A percentile compares a stretch with the other conserved stretches of the same genome.
Evolutionary conservation across 2,888 invertebrate genomes (phyloP).

Genomic region (Volucella inanis): DNA sequence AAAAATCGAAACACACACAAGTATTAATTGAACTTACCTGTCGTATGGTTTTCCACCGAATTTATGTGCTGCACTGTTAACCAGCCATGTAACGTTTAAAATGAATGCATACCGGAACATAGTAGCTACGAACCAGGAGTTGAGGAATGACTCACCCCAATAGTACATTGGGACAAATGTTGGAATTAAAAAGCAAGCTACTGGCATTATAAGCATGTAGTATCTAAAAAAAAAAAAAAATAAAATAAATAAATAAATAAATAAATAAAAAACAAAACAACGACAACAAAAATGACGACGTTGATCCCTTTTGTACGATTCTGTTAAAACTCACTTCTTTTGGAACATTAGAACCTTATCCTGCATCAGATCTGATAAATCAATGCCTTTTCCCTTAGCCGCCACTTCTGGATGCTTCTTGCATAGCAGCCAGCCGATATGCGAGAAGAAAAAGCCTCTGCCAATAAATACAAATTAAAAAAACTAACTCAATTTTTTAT

Average conservation of each 20-base stretch:
- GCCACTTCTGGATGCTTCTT: slow-evolving; percentile 95
- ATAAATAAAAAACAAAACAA: background rate
- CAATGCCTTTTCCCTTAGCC: slow-evolving; percentile 92
- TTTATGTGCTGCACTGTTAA: slow-evolving; percentile 94
- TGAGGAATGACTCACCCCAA: slow-evolving; percentile 89
- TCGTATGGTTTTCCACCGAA: slow-evolving; percentile 91
- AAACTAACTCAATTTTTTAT: background rate
- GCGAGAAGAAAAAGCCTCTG: slow-evolving; percentile 97
- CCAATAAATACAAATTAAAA: slow-evolving; percentile 11
- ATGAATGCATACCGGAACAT: slow-evolving; percentile 91
- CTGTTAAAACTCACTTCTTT: slow-evolving; percentile 87
- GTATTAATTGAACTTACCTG: slow-evolving; percentile 83
- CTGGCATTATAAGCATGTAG: slow-evolving; percentile 89
- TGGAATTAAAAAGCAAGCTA: slow-evolving; percentile 91
- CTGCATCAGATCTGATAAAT: slow-evolving; percentile 90
- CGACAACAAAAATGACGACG: background rate
- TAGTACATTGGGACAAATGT: slow-evolving; percentile 89
- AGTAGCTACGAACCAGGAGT: slow-evolving; percentile 88
- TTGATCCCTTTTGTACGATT: background rate
- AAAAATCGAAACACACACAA: background rate
- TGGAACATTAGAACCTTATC: slow-evolving; percentile 95
- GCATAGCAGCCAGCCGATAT: slow-evolving; percentile 96
- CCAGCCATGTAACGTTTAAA: slow-evolving; percentile 94
- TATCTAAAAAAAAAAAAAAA: slow-evolving; percentile 84
- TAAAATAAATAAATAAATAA: too few species aligned